Evolutionary conservation across 2,113 vertebrate genomes (phyloP), one percentile per base, ranked within the genome.

Genomic region (Erpornis zantholeuca): DNA sequence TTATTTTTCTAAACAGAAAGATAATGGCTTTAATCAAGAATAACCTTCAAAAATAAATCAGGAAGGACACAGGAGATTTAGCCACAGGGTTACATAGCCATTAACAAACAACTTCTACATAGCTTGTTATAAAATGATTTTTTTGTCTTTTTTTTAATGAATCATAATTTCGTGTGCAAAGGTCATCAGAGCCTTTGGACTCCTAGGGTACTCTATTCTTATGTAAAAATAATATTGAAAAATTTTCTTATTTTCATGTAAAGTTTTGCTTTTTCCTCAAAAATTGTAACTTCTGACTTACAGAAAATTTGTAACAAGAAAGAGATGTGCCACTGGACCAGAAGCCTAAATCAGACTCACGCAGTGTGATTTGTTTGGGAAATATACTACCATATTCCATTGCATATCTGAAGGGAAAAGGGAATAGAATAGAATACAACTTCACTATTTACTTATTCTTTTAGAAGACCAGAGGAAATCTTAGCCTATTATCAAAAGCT

Each of bases 1-100:
- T 69, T 92, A 82, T 65, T 95, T 91, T 89, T 89, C 53, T 76
- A 76, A 92, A 86, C 11, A 82, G 53, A 79, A 72, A 79, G 73
- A 72, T 72, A 16, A 56, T 86, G 61, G 28, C 28, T 94, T 94
- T 91, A 83, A 91, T 86, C 64, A 88, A 81, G 44, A 86, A 88
- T 54, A 66, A 84, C 44, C 35, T 87, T 64, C 5, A 86, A 71
- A 92, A 87, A 65, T 61, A 82, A 54, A 92, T 71, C 5, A 8
- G 9, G 31, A 86, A 76, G n/a, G 45, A 84, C 69, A 78, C 27
- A 75, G 36, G 33, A n/a, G 76, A 52, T 56, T 31, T 66, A 82
- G 38, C 35, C 47, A 59, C 45, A 59, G 35, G 35, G 53, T 92
- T 83, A 35, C 2, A 11, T 17, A 40, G 33, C 21, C 38, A 79